These are phyloP conservation scores for Novumbra hubbsi DNA, from an alignment of 2,797 vertebrate genomes.

Conservation along the genomic window DNA sequence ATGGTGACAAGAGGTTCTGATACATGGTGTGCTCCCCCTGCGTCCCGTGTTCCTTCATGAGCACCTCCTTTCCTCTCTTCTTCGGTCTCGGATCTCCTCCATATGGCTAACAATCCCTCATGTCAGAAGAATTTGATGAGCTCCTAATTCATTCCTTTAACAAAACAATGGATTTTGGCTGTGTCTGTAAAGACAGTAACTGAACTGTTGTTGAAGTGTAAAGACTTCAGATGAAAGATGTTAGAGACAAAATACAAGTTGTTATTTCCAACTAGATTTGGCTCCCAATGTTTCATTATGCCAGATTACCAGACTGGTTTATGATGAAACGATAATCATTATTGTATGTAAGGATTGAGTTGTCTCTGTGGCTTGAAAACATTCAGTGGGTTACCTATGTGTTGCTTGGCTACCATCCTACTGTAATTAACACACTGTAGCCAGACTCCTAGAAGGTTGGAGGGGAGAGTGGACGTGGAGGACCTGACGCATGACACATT, in stretches of 20 bases:
- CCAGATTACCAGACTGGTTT: background rate
- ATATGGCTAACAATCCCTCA: constrained; percentile 46
- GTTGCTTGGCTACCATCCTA: background rate
- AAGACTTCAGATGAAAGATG: background rate
- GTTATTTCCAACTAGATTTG: background rate
- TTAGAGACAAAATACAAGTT: background rate
- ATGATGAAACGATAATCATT: background rate
- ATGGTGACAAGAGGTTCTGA: background rate
- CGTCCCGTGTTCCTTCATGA: background rate
- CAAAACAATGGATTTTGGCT: constrained; percentile 30
- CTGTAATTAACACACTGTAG: constrained; percentile 8
- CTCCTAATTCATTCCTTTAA: constrained; percentile 17
- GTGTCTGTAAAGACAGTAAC: constrained; percentile 21
- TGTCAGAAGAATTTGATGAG: constrained; percentile 43
- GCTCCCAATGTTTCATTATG: background rate
- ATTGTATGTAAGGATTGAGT: background rate
- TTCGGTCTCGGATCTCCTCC: constrained; percentile 26
- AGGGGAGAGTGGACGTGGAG: constrained; percentile 11
- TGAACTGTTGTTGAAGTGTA: constrained; percentile 27
- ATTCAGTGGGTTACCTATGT: constrained; percentile 6
- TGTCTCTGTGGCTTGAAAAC: background rate
- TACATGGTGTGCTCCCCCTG: background rate
- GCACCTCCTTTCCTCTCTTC: background rate
- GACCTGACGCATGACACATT: constrained; percentile 36
- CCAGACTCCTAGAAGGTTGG: constrained; percentile 3